Evolutionary conservation across 2,113 vertebrate genomes (phyloP).

Genomic region (Cinclus mexicanus): DNA sequence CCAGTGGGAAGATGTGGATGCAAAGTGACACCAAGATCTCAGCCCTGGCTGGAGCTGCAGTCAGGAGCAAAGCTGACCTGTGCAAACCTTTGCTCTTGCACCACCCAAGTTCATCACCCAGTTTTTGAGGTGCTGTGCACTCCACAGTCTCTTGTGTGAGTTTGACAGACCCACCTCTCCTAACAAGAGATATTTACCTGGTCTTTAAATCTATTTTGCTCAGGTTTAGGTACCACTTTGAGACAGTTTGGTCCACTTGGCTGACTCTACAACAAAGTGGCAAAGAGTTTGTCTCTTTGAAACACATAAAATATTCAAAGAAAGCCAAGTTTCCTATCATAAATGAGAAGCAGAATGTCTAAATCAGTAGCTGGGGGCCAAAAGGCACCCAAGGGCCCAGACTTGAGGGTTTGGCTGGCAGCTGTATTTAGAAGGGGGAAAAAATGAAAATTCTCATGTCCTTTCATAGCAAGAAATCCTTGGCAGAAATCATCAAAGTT

Average conservation of each 20-base stretch:
- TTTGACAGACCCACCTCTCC: not conserved
- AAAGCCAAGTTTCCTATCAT: not conserved
- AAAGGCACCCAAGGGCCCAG: not conserved
- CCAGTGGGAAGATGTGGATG: not conserved
- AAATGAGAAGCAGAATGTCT: not conserved
- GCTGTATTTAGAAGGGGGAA: not conserved
- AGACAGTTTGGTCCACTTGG: not conserved
- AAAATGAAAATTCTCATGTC: not conserved
- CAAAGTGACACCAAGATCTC: not conserved
- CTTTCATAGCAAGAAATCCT: not conserved
- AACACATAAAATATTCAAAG: not conserved
- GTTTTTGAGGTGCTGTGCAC: not conserved
- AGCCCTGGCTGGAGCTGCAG: not conserved
- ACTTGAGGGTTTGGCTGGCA: not conserved
- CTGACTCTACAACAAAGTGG: not conserved
- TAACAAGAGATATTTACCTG: not conserved
- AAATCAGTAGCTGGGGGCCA: not conserved
- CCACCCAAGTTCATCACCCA: not conserved
- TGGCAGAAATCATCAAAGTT: not conserved
- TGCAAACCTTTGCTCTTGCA: not conserved
- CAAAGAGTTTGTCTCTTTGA: not conserved
- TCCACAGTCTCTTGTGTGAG: not conserved
- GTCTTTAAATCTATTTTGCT: not conserved
- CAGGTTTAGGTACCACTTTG: not conserved
- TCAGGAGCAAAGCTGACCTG: not conserved